Evolutionary conservation across 2,888 invertebrate genomes (phyloP), one percentile per base, ranked within the genome.

Genomic region (Toxonevra muliebris): DNA sequence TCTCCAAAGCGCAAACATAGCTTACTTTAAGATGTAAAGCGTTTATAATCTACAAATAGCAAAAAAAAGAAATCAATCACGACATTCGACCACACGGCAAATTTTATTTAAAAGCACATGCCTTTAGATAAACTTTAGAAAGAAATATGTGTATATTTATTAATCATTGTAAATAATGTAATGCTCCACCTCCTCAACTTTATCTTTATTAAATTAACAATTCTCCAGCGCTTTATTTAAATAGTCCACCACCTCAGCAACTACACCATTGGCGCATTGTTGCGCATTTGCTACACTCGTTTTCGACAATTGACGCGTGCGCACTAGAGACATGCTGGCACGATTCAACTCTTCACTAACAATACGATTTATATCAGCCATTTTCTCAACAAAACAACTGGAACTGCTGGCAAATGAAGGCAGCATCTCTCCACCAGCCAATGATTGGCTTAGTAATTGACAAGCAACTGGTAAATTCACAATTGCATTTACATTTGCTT

Each of bases 381-480:
- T 77, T 54, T 72, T 74, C 4, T 73, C 69, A 64, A 80, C 62
- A 43, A 78, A 80, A 65, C 82, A 81, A 30, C 65, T 69, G 19
- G 71, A 66, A 9, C 71, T 64, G 20, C 57, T 65, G 1, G 69
- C 74, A 10, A 76, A 70, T 30, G 69, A 62, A 0, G 17, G 10
- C 1, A 9, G 45, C 13, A 11, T 15, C 5, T 30, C 41, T n/a
- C 2, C 43, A 48, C 1, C 11, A 59, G 61, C 13, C 43, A 67
- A 70, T 13, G 67, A 41, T 43, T 45, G 41, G n/a, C 61, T 62
- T 20, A 67, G 20, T 66, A 71, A 43, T 17, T 73, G 71, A 43
- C 80, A 79, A 10, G 70, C 8, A 1, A 62, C 19, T 0, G 79
- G 78, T 60, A 81, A 52, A 12, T 75, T 68, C 0, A 70, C 69